Evolutionary conservation across 2,888 invertebrate genomes (phyloP).

Genomic region (Argyresthia goedartella): DNA sequence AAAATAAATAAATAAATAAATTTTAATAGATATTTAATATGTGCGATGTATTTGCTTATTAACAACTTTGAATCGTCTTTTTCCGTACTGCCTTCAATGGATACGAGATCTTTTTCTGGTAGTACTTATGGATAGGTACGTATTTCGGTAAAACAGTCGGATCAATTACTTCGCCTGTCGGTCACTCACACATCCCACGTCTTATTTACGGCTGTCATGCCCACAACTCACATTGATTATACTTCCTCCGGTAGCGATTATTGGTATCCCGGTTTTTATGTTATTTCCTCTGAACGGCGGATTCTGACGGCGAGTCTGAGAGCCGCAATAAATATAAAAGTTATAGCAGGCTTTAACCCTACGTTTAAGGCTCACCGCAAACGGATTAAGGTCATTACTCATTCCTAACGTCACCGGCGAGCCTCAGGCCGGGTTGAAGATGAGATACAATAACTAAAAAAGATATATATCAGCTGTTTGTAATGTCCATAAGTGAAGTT

Average conservation of each 20-base stretch:
- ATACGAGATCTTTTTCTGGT: too few relatives aligned
- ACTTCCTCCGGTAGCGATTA: neutral
- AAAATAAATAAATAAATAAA: too few relatives aligned
- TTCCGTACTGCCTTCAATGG: too few relatives aligned
- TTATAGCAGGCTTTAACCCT: slow-evolving; percentile 57
- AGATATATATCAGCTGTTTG: neutral
- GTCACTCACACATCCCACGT: too few relatives aligned
- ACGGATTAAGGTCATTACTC: slow-evolving; percentile 66
- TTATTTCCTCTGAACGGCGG: slow-evolving; percentile 33
- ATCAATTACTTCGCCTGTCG: too few relatives aligned
- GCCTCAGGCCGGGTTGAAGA: slow-evolving; percentile 31
- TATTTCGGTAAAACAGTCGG: too few relatives aligned
- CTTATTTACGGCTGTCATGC: too few relatives aligned
- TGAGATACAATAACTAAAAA: neutral
- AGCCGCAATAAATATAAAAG: slow-evolving; percentile 55
- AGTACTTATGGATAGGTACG: too few relatives aligned
- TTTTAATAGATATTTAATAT: too few relatives aligned
- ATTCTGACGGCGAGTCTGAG: slow-evolving; percentile 35
- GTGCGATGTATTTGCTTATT: too few relatives aligned
- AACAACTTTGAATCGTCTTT: too few relatives aligned
- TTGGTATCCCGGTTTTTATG: neutral
- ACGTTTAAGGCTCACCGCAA: slow-evolving; percentile 63
- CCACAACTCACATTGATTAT: neutral
- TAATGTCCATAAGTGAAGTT: too few relatives aligned
- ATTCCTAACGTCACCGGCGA: slow-evolving; percentile 55